Evolutionary conservation across 1,140 invertebrate genomes (phyloP), one percentile per base, ranked within the genome.

Genomic region (Pseudomyrmex pallidus): DNA sequence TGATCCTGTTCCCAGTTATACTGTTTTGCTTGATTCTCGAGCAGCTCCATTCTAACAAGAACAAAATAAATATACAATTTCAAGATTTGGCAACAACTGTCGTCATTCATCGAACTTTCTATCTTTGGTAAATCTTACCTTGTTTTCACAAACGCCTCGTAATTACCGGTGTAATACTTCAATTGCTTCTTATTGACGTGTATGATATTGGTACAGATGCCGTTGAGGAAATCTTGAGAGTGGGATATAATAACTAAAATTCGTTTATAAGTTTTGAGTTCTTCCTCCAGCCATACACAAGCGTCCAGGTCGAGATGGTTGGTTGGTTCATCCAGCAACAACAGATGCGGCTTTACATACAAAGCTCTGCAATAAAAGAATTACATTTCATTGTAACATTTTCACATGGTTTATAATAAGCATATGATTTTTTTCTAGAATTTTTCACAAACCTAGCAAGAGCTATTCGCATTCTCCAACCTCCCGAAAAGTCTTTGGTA

Each of bases 1-100:
- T 99, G 99, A 95, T 99, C 98, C 93, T 99, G 99, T 94, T 99
- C 99, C 99, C 99, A 99, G 89, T 99, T 98, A 93, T 99, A 99
- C 88, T 99, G 98, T 93, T 99, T 99, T 95, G 97, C 98, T 95
- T 99, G 99, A 95, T 99, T 99, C 94, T 99, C 99, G 74, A 99
- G 95, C 84, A 99, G 95, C 94, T 99, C 99, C 95, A 98, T 95
- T 80, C 99, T 93, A 35, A 46, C 35, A 83, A 82, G 87, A 80
- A 74, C 63, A 25, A 67, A 12, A 61, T 50, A 1, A 44, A 5
- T 15, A 59, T 70, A 54, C 13, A 22, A 35, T 61, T 22, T 63
- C 15, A 66, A 66, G 17, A 68, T 22, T 63, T 13, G 1, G 20
- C 3, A 13, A 44, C 17, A 63, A 52, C n/a, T 61, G n/a, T 20